These are phyloP conservation scores for Atta texana DNA, from an alignment of 1,140 invertebrate genomes.

Conservation along the genomic window DNA sequence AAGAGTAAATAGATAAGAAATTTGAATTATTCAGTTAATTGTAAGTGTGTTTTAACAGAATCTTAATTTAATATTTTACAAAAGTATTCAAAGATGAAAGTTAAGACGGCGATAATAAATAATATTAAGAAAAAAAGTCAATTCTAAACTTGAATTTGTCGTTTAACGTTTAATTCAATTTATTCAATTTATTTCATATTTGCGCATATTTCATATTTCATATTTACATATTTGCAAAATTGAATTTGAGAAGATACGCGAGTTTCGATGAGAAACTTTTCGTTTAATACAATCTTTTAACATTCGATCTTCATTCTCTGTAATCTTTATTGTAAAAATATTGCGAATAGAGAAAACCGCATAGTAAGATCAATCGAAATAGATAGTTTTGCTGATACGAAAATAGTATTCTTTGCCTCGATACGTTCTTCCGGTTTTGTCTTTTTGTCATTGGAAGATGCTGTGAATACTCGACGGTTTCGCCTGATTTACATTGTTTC, in stretches of 20 bases:
- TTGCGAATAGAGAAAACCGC: background rate
- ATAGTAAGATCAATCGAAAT: conserved; percentile 1
- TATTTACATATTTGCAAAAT: background rate
- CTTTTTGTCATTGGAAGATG: conserved; percentile 8
- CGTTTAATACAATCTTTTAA: background rate
- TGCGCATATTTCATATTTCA: background rate
- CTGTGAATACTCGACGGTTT: conserved; percentile 13
- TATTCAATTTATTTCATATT: background rate
- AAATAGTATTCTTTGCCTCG: background rate
- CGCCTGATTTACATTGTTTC: conserved; percentile 53
- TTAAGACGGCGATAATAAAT: background rate
- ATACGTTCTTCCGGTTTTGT: background rate
- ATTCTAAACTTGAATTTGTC: background rate
- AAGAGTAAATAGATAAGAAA: conserved; percentile 18
- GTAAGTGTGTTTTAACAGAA: conserved; percentile 16
- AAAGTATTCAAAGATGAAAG: conserved; percentile 4
- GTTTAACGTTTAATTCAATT: conserved; percentile 15
- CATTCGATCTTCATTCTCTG: background rate
- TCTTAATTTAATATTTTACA: background rate
- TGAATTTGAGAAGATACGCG: background rate
- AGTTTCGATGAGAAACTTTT: background rate
- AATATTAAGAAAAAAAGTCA: background rate
- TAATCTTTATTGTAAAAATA: background rate
- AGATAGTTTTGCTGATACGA: conserved; percentile 19
- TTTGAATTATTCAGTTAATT: conserved; percentile 14